Base-by-base conservation (phyloP, 2,888 invertebrate genomes). In the Cantharis lateralis region DNA sequence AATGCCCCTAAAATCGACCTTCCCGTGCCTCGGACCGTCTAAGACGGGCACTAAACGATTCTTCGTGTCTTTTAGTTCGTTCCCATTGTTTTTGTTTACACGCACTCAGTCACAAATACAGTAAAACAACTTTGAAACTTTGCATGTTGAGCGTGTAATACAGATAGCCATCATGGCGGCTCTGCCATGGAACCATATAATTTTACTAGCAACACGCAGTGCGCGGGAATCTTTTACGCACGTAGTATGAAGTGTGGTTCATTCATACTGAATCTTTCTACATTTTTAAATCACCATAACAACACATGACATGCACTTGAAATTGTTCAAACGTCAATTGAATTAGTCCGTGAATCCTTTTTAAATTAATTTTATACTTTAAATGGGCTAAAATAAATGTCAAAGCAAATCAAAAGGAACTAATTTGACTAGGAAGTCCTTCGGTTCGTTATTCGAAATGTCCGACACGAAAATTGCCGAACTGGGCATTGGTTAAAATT, bases 111-210 rank as follows among this genome's bases (percentile, higher is more conserved):
- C 92, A 93, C 92, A 92, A 93, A 92, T 92, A 91, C 91, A 90
- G 91, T 91, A 92, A 92, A 92, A 92, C 91, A 91, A 90, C 91
- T 91, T 90, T 90, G 91, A 92, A 92, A 92, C 91, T 91, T 92
- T 91, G 90, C 91, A 91, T 92, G 91, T 91, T 91, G 91, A 91
- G 91, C 92, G 92, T 91, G 91, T 91, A 92, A 91, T 91, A 91
- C 91, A 91, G 91, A 92, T 93, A 93, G 93, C 93, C 94, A 93
- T 94, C 93, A 94, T 94, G 94, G 94, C 94, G 93, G 93, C 93
- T 88, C 88, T 88, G 88, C 87, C 88, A 86, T 85, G 87, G 86
- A 87, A 86, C 87, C 87, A 88, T 88, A 85, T 91, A 91, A 91
- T 92, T 91, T 91, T 91, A 91, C 91, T 91, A 91, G 91, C 90